Evolutionary conservation across 2,888 invertebrate genomes (phyloP), one percentile per base, ranked within the genome.

Genomic region (Chrysopilus asiliformis): DNA sequence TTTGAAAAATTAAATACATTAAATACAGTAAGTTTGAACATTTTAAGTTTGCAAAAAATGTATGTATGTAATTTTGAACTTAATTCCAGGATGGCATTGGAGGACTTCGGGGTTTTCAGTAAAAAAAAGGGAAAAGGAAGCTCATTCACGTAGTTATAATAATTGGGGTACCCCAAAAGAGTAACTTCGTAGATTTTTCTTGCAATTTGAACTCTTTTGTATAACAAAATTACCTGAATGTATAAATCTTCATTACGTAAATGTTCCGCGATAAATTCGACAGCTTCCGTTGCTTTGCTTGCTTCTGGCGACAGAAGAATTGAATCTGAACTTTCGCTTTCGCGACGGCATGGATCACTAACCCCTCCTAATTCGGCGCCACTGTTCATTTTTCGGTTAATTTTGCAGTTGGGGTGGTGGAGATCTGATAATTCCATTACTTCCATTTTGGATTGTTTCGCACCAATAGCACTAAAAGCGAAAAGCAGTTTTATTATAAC

Each of bases 251-350:
- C 97, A 61, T 93, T 93, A 49, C 93, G 78, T 52, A 97, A 73
- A 71, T 98, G 95, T 61, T 94, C 91, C 19, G 95, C 94, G 48
- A 98, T 97, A 64, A 97, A 97, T 62, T 94, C 91, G 13, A 98
- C 91, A 2, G 97, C 95, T 65, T 95, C 94, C 14, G 94, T 93
- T 32, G 91, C 91, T 66, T 94, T 82, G 55, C 87, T 81, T 36
- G 93, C 91, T 67, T 93, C 93, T 0, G 91, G 89, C 14, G 89
- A 89, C 35, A 93, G 69, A 34, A 91, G 70, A 41, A 90, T 74
- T 4, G 89, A 86, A 57, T 93, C 93, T 1, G 89, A 89, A 55
- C 85, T 86, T 57, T 90, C 89, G 35, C 87, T 87, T 56, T 89
- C 89, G 43, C 90, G 70, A 36, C 89, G 70, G 48, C 79, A 79